phyloP scores from a whole-genome alignment of 2,888 invertebrate species.

The Parnassius apollo region DNA sequence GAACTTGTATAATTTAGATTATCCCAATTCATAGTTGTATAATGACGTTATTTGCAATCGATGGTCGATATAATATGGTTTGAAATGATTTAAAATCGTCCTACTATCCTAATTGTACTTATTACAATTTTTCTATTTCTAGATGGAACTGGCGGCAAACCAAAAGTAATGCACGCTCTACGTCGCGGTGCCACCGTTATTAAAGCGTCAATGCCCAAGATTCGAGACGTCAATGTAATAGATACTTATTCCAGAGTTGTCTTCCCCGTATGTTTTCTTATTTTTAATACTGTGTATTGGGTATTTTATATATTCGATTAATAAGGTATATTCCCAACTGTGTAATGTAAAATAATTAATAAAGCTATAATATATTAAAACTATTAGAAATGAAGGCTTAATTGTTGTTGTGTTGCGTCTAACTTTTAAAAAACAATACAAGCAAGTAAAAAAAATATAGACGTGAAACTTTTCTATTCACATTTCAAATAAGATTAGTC shows the following conservation, averaged over 20 bases:
- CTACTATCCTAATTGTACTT: too few relatives aligned
- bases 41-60: too few relatives aligned
- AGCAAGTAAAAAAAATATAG: too few relatives aligned
- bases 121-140: slow-evolving; percentile 36
- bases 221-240: slow-evolving; percentile 98
- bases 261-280: slow-evolving; percentile 96
- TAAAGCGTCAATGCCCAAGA: slow-evolving; percentile 95
- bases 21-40: too few relatives aligned
- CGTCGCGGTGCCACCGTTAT: slow-evolving; percentile 92
- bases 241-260: slow-evolving; percentile 98
- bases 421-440: too few relatives aligned
- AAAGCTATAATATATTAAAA: not conserved
- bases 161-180: slow-evolving; percentile 90
- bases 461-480: too few relatives aligned
- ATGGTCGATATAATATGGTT: too few relatives aligned
- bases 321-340: slow-evolving; percentile 28
- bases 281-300: slow-evolving; percentile 98
- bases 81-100: too few relatives aligned
- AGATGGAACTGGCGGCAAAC: slow-evolving; percentile 82
- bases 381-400: too few relatives aligned
- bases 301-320: slow-evolving; percentile 92
- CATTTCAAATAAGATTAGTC: too few relatives aligned
- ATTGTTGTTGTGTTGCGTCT: too few relatives aligned
- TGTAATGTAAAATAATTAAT: slow-evolving; percentile 6
- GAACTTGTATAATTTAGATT: too few relatives aligned